Base-by-base conservation (phyloP, 2,113 vertebrate species). In the Lontra canadensis region DNA sequence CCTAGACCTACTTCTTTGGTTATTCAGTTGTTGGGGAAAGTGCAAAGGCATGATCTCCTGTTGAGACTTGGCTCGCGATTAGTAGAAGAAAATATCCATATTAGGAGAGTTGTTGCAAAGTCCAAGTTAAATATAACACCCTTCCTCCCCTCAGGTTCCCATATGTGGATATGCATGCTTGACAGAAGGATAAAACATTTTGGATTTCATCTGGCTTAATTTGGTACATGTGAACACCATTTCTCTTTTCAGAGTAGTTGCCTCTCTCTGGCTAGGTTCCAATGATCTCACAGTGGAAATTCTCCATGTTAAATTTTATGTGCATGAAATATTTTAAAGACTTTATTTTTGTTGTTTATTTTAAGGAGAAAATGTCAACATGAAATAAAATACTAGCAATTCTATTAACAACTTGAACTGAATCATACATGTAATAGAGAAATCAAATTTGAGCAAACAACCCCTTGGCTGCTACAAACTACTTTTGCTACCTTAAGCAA, bases 21-120 rank as follows among this genome's bases (percentile, higher is more conserved):
- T 95, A 96, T 95, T 86, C 90, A 80, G 5, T 98, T 94, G 69
- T 18, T 61, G 34, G n/a, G 31, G 55, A 63, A 95, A 94, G 78
- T 95, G 57, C 55, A 94, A 96, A 94, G n/a, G 20, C 59, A 83
- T 92, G 88, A 83, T 85, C 63, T 97, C 88, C 78, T 93, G 69
- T 81, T 89, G 83, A 97, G 87, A 94, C 49, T 86, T 98, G 96
- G 94, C 82, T 47, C 31, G 44, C 88, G 82, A 80, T 80, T 93
- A 88, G n/a, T 87, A 94, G 78, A 91, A 95, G 65, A 97, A 97
- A 97, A 95, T 86, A 96, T 78, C 96, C 95, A 90, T 96, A 94
- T 95, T 82, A 96, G n/a, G 80, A 97, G 76, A 95, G 15, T 92
- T 88, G 44, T 90, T 78, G 12, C 25, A 59, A 96, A 96, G 63